Percentiles rank a stretch among this genome's conserved stretches.
Evolutionary conservation across 1,140 invertebrate species (phyloP).

Genomic region (Philopotamus ludificatus): DNA sequence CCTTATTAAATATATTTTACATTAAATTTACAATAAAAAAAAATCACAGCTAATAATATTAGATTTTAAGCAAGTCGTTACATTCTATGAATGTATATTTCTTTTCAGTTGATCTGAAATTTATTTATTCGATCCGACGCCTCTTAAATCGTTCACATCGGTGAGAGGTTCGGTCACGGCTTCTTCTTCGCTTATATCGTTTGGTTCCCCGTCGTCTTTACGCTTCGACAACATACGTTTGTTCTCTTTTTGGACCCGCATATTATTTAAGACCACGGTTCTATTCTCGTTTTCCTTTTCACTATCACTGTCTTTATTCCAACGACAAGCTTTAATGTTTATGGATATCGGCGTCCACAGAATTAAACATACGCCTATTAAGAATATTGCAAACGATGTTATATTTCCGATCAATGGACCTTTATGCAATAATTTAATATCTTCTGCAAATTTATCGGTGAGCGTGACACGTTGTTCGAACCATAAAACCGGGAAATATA

Average conservation of each 20-base stretch:
- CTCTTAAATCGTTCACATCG: conserved; percentile 11
- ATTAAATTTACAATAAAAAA: too few species aligned
- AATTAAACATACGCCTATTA: conserved; percentile 33
- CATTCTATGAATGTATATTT: too few species aligned
- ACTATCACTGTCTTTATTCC: conserved; percentile 5
- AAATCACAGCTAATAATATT: too few species aligned
- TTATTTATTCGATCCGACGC: conserved; percentile 8
- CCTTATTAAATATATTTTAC: too few species aligned
- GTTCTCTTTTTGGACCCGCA: conserved; percentile 23
- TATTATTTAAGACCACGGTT: conserved; percentile 33
- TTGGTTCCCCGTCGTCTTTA: conserved; percentile 12
- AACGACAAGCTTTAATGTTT: conserved; percentile 30
- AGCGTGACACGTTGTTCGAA: conserved; percentile 68
- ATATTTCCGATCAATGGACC: conserved; percentile 36
- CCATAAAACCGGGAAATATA: conserved; percentile 77
- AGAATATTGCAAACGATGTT: conserved; percentile 29
- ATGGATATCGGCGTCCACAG: conserved; percentile 35
- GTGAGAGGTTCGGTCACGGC: conserved; percentile 25
- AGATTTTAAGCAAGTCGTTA: too few species aligned
- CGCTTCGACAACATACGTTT: conserved; percentile 27
- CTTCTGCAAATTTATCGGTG: conserved; percentile 45
- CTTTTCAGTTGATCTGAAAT: too few species aligned
- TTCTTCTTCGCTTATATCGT: conserved; percentile 21
- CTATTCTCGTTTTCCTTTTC: conserved; percentile 12
- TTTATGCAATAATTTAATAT: conserved; percentile 23